A percentile compares a stretch with the other conserved stretches of the same genome.
Evolutionary conservation across 2,113 vertebrate genomes (phyloP).

Genomic region (Erythrocercus mccallii): DNA sequence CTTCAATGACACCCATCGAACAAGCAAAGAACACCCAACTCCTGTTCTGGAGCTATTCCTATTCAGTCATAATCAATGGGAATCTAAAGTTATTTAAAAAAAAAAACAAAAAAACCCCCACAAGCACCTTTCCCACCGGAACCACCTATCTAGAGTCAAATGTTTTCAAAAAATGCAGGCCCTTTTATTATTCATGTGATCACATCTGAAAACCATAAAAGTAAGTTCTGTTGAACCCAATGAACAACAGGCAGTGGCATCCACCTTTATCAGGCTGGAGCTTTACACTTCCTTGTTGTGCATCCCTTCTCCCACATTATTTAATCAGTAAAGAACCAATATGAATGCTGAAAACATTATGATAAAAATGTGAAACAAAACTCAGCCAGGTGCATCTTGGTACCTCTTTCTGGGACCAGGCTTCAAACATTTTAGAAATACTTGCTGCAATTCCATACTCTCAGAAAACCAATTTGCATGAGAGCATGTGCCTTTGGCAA

Average conservation of each 20-base stretch:
- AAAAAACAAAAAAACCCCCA: neutral
- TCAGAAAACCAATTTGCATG: neutral
- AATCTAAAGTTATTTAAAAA: neutral
- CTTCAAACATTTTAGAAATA: neutral
- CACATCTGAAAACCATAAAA: neutral
- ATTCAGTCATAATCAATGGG: neutral
- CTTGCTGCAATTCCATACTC: neutral
- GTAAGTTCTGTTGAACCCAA: neutral
- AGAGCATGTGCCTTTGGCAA: neutral
- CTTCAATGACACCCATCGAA: neutral
- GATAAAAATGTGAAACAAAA: neutral
- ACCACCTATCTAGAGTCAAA: neutral
- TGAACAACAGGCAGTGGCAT: neutral
- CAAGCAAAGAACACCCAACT: neutral
- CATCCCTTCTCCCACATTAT: neutral
- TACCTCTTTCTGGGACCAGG: neutral
- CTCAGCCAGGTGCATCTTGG: neutral
- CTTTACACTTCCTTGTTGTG: neutral
- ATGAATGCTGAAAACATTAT: neutral
- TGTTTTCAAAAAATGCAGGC: neutral
- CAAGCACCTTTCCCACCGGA: neutral
- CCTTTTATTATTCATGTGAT: neutral
- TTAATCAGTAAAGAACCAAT: neutral
- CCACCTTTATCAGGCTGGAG: neutral
- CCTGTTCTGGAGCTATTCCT: neutral